Percentiles rank a stretch among this genome's conserved stretches.
These are phyloP conservation scores for Tipula lateralis DNA, from an alignment of 2,888 invertebrate genomes.

Conservation along the genomic window DNA sequence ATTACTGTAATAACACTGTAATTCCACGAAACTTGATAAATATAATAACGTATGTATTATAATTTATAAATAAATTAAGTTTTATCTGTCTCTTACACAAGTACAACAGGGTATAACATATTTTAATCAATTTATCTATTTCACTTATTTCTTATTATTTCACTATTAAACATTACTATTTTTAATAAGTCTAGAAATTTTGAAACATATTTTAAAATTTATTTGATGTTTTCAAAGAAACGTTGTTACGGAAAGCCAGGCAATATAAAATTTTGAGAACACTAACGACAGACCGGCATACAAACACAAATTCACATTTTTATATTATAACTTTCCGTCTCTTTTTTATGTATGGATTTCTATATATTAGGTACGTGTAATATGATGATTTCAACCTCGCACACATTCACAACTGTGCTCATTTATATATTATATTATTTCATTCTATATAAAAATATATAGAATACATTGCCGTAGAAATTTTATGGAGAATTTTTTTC, in stretches of 20 bases:
- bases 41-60: neutral
- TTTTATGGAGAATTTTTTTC: conserved; percentile 6
- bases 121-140: neutral
- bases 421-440: neutral
- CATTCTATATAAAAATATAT: neutral
- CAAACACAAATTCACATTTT: conserved; percentile 26
- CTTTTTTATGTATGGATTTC: neutral
- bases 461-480: neutral
- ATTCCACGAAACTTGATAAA: neutral
- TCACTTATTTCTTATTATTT: neutral
- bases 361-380: neutral
- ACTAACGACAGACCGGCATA: conserved; percentile 29
- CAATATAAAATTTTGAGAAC: conserved; percentile 29
- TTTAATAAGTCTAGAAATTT: neutral
- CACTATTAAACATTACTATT: neutral
- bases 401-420: neutral
- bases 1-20: conserved; percentile 16
- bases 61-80: neutral
- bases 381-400: conserved; percentile 19
- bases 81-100: conserved; percentile 15
- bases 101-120: neutral
- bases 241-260: conserved; percentile 30
- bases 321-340: neutral
- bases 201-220: neutral
- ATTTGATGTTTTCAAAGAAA: conserved; percentile 27